Conservation (phyloP, 2,113 vertebrate genomes). For the Planiliza haematocheilus region DNA sequence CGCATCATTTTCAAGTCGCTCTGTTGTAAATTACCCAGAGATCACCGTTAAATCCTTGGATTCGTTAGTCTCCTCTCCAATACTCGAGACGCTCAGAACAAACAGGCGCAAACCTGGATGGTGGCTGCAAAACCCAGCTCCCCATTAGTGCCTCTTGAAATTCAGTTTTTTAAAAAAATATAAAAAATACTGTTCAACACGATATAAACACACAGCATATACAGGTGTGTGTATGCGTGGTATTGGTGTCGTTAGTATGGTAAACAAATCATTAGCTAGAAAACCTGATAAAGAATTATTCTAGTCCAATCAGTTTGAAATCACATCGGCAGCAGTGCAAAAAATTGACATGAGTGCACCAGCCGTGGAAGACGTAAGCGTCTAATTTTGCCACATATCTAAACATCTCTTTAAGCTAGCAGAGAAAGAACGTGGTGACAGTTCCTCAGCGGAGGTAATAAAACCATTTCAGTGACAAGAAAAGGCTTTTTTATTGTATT, state of each 20-base stretch:
- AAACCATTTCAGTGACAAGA: constrained; percentile 57
- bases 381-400: constrained; percentile 49
- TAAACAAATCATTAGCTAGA: constrained; percentile 52
- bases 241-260: neutral
- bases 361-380: constrained; percentile 12
- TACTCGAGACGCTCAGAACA: constrained; percentile 5
- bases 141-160: constrained; percentile 4
- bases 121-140: constrained; percentile 16
- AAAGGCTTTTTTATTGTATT: constrained; percentile 56
- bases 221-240: neutral
- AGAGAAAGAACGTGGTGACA: constrained; percentile 34
- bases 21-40: constrained; percentile 9
- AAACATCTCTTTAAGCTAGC: constrained; percentile 36
- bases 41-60: neutral
- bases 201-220: neutral
- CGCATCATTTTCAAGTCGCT: constrained; percentile 15
- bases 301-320: constrained; percentile 50
- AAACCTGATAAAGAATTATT: constrained; percentile 52
- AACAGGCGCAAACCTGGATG: constrained; percentile 16
- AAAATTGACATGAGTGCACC: constrained; percentile 35
- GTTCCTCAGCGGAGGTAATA: constrained; percentile 42
- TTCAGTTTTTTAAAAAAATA: too few species aligned
- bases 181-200: neutral
- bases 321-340: constrained; percentile 43
- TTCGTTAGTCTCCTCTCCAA: constrained; percentile 9